phyloP scores from a whole-genome alignment of 2,113 vertebrate species.

The Ornithorhynchus anatinus region DNA sequence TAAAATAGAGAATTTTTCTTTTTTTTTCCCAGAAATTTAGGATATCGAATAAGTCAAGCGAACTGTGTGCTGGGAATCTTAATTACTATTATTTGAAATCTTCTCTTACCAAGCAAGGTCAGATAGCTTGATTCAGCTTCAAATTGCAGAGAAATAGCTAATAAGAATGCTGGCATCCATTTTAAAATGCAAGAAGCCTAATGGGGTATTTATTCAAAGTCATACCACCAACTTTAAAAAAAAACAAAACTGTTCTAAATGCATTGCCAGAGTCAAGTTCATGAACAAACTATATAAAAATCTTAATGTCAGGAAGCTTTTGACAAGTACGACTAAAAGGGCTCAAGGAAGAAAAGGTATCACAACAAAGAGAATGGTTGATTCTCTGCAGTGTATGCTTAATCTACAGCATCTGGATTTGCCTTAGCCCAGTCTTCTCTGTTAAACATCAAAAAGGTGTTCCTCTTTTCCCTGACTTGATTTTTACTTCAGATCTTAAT shows the following conservation, averaged over 20 bases:
- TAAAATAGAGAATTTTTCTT: conserved; percentile 51
- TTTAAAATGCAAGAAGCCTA: conserved; percentile 3
- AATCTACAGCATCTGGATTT: conserved; percentile 33
- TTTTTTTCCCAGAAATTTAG: not conserved
- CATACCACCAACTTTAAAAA: conserved; percentile 1
- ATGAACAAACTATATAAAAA: conserved; percentile 43
- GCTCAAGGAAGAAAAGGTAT: conserved; percentile 27
- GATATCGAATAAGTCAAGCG: conserved; percentile 29
- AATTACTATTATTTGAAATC: conserved; percentile 30
- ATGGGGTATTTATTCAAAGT: conserved; percentile 17
- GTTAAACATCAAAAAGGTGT: conserved; percentile 24
- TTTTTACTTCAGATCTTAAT: conserved; percentile 51
- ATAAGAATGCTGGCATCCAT: conserved; percentile 22
- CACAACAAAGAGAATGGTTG: conserved; percentile 55
- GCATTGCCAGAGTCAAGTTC: conserved; percentile 24
- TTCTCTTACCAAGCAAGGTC: conserved; percentile 10
- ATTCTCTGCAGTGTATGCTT: conserved; percentile 22
- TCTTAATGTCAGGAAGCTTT: conserved; percentile 30
- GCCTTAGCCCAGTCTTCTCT: conserved; percentile 10
- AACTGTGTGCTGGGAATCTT: conserved; percentile 38
- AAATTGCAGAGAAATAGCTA: conserved; percentile 6
- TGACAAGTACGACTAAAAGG: conserved; percentile 32
- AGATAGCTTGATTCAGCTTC: conserved; percentile 20
- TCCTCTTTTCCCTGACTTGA: conserved; percentile 27
- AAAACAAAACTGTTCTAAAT: conserved; percentile 32